A percentile compares a stretch with the other conserved stretches of the same genome.
Evolutionary conservation across 2,113 vertebrate genomes (phyloP).

Genomic region (Mungos mungo): DNA sequence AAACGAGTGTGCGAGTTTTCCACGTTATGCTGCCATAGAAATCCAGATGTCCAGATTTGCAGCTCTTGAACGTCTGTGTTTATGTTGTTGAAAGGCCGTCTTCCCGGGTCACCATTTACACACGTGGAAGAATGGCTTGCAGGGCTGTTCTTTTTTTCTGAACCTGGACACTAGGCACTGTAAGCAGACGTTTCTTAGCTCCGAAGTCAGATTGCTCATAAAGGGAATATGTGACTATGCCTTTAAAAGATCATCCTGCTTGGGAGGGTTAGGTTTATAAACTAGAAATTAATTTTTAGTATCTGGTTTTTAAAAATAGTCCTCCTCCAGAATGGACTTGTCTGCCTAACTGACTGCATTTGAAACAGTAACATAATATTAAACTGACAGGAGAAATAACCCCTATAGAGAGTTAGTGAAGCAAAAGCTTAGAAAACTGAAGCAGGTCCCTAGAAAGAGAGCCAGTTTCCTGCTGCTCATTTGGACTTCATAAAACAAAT

Average conservation of each 20-base stretch:
- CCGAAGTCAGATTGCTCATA: not conserved
- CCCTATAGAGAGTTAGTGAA: not conserved
- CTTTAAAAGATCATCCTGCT: not conserved
- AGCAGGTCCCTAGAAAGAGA: constrained; percentile 1
- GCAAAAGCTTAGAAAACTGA: not conserved
- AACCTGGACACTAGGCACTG: not conserved
- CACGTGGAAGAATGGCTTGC: not conserved
- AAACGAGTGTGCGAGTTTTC: not conserved
- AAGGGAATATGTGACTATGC: not conserved
- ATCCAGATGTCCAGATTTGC: not conserved
- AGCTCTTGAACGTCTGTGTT: not conserved
- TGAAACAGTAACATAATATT: constrained; percentile 2
- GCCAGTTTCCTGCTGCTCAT: not conserved
- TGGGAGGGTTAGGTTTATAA: not conserved
- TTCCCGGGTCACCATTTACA: not conserved
- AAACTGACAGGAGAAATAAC: not conserved
- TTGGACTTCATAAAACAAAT: not conserved
- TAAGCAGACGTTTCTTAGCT: not conserved
- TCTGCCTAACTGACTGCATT: not conserved
- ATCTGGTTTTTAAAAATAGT: not conserved
- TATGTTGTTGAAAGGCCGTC: not conserved
- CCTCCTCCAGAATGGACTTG: not conserved
- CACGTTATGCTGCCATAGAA: not conserved
- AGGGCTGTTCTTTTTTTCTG: not conserved
- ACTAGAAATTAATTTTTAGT: constrained; percentile 21